Evolutionary conservation across 2,113 vertebrate species (phyloP).

Genomic region (Paedocypris sp.): DNA sequence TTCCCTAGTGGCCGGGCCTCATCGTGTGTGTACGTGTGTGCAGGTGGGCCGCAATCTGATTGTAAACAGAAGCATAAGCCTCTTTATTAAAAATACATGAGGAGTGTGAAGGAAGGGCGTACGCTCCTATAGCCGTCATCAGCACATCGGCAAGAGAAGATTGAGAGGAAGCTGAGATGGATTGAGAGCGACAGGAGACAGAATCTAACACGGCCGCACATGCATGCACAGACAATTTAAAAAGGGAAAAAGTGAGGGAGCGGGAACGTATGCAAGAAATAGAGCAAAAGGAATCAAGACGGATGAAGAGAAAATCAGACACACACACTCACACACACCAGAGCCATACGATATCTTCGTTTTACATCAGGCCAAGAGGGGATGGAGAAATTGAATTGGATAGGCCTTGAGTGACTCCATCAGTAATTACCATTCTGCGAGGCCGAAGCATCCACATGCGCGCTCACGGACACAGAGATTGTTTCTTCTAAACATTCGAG

Average conservation of each 20-base stretch:
- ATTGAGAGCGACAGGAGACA: not conserved
- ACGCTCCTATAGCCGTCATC: not conserved
- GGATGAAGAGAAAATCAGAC: not conserved
- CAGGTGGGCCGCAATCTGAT: conserved; percentile 17
- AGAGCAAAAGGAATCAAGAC: not conserved
- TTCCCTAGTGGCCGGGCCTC: conserved; percentile 11
- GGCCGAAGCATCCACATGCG: not conserved
- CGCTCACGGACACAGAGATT: not conserved
- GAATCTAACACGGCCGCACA: not conserved
- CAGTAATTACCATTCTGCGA: conserved; percentile 10
- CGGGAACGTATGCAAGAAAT: not conserved
- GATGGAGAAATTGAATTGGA: conserved; percentile 24
- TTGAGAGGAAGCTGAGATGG: not conserved
- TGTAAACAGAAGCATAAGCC: conserved; percentile 23
- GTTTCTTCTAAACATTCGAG: conserved; percentile 13
- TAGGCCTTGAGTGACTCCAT: conserved; percentile 18
- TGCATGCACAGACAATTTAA: not conserved
- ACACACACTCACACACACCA: not conserved
- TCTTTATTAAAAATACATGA: conserved; percentile 21
- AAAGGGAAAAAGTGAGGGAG: not conserved
- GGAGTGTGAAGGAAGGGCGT: not conserved
- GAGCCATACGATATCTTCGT: not conserved
- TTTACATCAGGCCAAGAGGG: conserved; percentile 12
- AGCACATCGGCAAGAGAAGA: not conserved
- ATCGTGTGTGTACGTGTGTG: not conserved